Evolutionary conservation across 2,797 vertebrate genomes (phyloP).

Genomic region (Sebastes steindachneri): DNA sequence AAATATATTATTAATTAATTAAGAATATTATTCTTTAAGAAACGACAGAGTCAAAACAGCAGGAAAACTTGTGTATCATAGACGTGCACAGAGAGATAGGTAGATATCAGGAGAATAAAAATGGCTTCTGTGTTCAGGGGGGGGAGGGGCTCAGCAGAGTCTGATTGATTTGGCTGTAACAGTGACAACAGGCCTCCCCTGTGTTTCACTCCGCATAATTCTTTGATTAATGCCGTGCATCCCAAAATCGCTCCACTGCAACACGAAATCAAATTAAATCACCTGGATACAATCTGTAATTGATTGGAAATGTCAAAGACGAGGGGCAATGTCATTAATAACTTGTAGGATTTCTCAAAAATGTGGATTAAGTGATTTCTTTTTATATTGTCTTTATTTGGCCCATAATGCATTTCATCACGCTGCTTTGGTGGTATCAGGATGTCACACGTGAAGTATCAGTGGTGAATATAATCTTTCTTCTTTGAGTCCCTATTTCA

Average conservation of each 20-base stretch:
- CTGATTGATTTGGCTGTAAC: slow-evolving; percentile 82
- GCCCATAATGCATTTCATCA: slow-evolving; percentile 52
- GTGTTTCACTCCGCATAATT: slow-evolving; percentile 78
- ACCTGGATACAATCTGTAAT: slow-evolving; percentile 83
- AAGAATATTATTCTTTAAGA: slow-evolving; percentile 3
- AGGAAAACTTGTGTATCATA: not conserved
- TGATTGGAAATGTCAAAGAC: slow-evolving; percentile 79
- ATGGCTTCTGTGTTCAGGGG: slow-evolving; percentile 50
- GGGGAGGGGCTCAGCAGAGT: slow-evolving; percentile 43
- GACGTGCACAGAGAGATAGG: slow-evolving; percentile 15
- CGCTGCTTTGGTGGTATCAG: slow-evolving; percentile 26
- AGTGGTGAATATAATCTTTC: slow-evolving; percentile 41
- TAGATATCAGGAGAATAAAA: slow-evolving; percentile 55
- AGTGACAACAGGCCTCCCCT: slow-evolving; percentile 73
- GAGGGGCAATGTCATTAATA: slow-evolving; percentile 71
- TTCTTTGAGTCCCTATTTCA: slow-evolving; percentile 57
- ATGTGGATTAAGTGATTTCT: slow-evolving; percentile 61
- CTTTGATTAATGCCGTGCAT: slow-evolving; percentile 80
- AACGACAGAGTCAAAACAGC: not conserved
- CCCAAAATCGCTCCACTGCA: slow-evolving; percentile 76
- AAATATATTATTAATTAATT: too few species aligned
- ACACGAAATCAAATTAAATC: slow-evolving; percentile 83
- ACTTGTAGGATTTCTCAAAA: slow-evolving; percentile 48
- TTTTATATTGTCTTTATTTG: slow-evolving; percentile 67
- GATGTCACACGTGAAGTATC: slow-evolving; percentile 52